Evolutionary conservation across 2,797 vertebrate genomes (phyloP).

Genomic region (Myotis myotis): DNA sequence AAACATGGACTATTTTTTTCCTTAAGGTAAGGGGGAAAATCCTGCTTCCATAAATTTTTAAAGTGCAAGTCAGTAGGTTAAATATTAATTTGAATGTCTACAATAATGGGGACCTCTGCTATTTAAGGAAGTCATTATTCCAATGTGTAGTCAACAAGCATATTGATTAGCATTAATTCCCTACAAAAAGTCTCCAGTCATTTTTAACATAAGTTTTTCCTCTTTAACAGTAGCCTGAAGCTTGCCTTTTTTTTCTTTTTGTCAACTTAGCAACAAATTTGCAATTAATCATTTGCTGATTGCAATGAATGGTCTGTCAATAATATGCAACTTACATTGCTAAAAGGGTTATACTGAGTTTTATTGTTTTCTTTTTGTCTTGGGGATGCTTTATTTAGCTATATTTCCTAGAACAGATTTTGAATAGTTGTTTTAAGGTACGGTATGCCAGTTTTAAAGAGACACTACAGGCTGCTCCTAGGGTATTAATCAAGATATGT

Average conservation of each 20-base stretch:
- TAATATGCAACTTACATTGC: constrained; percentile 81
- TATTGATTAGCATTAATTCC: constrained; percentile 87
- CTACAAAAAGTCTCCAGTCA: constrained; percentile 81
- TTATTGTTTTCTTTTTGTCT: constrained; percentile 84
- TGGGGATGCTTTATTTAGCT: constrained; percentile 83
- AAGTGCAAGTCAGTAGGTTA: constrained; percentile 78
- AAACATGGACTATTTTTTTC: constrained; percentile 61
- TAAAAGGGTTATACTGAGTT: constrained; percentile 83
- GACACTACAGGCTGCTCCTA: constrained; percentile 79
- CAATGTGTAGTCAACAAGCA: constrained; percentile 81
- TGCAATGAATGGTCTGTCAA: constrained; percentile 84
- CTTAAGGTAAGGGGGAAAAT: constrained; percentile 73
- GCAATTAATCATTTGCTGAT: constrained; percentile 86
- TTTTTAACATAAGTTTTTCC: constrained; percentile 82
- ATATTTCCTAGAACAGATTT: constrained; percentile 83
- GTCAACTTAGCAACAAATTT: constrained; percentile 86
- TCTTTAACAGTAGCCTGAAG: constrained; percentile 80
- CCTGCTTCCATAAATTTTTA: constrained; percentile 65
- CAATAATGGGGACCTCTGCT: constrained; percentile 79
- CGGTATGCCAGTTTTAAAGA: constrained; percentile 84
- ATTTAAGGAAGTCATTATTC: constrained; percentile 86
- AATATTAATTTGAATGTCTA: constrained; percentile 86
- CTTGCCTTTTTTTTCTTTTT: constrained; percentile 71
- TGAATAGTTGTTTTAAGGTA: constrained; percentile 84
- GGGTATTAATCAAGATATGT: constrained; percentile 85